Base-by-base conservation (phyloP, 1,140 invertebrate genomes). In the Saccostrea echinata region DNA sequence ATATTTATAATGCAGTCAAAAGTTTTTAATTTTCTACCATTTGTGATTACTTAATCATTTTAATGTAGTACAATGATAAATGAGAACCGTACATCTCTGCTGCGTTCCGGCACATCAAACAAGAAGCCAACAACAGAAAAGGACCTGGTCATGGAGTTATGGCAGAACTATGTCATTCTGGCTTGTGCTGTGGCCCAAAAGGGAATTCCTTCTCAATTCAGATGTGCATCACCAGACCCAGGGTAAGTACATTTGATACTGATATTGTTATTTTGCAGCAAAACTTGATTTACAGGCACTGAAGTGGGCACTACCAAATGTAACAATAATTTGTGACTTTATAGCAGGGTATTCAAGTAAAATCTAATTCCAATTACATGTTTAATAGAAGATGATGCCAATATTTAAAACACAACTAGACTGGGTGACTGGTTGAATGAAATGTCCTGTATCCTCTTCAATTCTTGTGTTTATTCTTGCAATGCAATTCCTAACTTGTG, bases 101-200 rank as follows among this genome's bases (percentile, higher is more conserved):
- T 92, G 91, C 92, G 95, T 89, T 94, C 95, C 21, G 93, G 95
- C 97, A 86, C 85, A 0, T 88, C 88, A 12, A 93, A 96, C 97
- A 96, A 97, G 94, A 99, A 98, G 94, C 97, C 97, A 51, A 96
- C 97, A 61, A 98, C 97, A 90, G 98, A 99, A 95, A 95, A 98
- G 91, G 98, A 99, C 94, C 96, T 98, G 68, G 98, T 99, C 94
- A 97, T 99, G 95, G 97, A 97, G 94, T 96, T 99, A 0, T 99
- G 98, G 98, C 97, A 98, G 93, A 99, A 99, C 95, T 99, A 99
- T 95, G 96, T 98, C 84, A 97, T 98, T 16, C 97, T 99, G 95
- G 98, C 98, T 3, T 99, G 98, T 95, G 96, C 98, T 88, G 97
- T 99, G 11, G 98, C 99, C 0, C 97, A 97, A 30, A 97, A 97